Evolutionary conservation across 2,797 vertebrate genomes (phyloP).

Genomic region (Sebastes vulpes): DNA sequence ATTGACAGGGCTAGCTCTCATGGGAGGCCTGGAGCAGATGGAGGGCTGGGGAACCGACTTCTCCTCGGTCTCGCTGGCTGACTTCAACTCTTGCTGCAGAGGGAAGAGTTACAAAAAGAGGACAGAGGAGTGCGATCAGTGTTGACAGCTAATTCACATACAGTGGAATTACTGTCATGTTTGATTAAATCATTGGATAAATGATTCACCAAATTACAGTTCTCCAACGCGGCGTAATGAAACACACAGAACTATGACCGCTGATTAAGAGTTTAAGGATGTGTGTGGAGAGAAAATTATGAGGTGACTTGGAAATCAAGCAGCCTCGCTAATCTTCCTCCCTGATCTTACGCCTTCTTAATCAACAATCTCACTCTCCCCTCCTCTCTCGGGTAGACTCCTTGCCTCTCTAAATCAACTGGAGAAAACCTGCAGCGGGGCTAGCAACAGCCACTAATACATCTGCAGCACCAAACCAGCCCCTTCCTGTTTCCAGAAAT

Average conservation of each 20-base stretch:
- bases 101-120: constrained; percentile 46
- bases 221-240: constrained; percentile 40
- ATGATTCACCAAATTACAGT: constrained; percentile 66
- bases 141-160: constrained; percentile 71
- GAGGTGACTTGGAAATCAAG: constrained; percentile 73
- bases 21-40: constrained; percentile 70
- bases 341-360: constrained; percentile 71
- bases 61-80: constrained; percentile 49
- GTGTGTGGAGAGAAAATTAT: constrained; percentile 57
- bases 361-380: constrained; percentile 67
- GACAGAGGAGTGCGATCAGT: constrained; percentile 48
- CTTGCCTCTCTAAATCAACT: constrained; percentile 57
- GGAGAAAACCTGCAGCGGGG: constrained; percentile 39
- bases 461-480: constrained; percentile 38
- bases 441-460: constrained; percentile 26
- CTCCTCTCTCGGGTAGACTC: constrained; percentile 26
- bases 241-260: constrained; percentile 57
- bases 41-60: constrained; percentile 56
- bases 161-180: constrained; percentile 69
- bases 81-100: constrained; percentile 63
- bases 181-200: constrained; percentile 70
- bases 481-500: constrained; percentile 33
- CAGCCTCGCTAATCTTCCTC: constrained; percentile 63
- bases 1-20: constrained; percentile 57
- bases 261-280: constrained; percentile 66